Evolutionary conservation across 2,797 vertebrate genomes (phyloP).

Genomic region (Meda fulgida): DNA sequence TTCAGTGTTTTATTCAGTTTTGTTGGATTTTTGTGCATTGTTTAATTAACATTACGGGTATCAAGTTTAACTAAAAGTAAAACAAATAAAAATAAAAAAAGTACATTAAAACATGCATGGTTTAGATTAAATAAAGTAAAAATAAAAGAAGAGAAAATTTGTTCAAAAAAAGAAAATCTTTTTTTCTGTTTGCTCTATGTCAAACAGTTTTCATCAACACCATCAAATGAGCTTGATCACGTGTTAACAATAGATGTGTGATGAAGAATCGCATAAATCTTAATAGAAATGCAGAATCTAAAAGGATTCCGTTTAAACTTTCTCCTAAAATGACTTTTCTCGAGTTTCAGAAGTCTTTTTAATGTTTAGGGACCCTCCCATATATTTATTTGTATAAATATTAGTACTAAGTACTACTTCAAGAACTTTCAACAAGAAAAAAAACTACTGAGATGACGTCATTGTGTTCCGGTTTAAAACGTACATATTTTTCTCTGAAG

Average conservation of each 20-base stretch:
- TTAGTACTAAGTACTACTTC: background rate
- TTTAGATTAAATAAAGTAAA: background rate
- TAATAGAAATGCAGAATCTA: background rate
- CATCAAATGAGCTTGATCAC: background rate
- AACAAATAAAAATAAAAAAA: too few relatives aligned
- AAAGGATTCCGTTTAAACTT: background rate
- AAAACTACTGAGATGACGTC: constrained; percentile 54
- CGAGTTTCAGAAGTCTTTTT: background rate
- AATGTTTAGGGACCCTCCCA: background rate
- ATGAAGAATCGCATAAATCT: background rate
- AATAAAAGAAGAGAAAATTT: background rate
- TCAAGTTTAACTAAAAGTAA: background rate
- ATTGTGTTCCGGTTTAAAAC: constrained; percentile 29
- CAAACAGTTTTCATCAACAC: background rate
- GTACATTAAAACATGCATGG: background rate
- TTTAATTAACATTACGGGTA: background rate
- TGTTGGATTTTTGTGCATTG: background rate
- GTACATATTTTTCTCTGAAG: constrained; percentile 16
- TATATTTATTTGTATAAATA: background rate
- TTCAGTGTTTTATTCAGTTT: background rate
- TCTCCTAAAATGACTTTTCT: background rate
- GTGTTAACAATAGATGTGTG: background rate
- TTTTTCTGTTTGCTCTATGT: background rate
- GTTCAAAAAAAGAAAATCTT: background rate
- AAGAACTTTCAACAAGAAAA: background rate